Percentiles rank a stretch among this genome's conserved stretches.
These are phyloP conservation scores for Picathartes gymnocephalus DNA, from an alignment of 2,113 vertebrate genomes.

Conservation along the genomic window DNA sequence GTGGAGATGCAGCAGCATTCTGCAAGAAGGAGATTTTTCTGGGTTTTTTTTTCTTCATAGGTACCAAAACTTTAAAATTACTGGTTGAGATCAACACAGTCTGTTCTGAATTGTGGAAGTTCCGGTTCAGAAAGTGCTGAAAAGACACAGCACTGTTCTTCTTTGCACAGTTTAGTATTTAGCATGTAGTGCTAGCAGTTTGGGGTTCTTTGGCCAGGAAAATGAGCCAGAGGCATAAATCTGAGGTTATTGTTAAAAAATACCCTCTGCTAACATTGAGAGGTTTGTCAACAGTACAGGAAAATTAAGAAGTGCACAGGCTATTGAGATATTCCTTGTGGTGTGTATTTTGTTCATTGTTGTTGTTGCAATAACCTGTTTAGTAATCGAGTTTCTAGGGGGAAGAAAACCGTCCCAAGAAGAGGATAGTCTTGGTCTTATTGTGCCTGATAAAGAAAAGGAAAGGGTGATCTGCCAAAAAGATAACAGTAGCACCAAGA, in stretches of 20 bases:
- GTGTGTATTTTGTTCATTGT: not conserved
- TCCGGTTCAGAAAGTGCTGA: not conserved
- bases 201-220: not conserved
- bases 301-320: not conserved
- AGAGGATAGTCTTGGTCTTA: slow-evolving; percentile 74
- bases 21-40: not conserved
- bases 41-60: not conserved
- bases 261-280: not conserved
- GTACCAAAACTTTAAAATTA: not conserved
- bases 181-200: not conserved
- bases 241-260: not conserved
- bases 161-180: not conserved
- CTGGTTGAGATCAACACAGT: not conserved
- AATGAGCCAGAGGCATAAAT: not conserved
- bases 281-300: not conserved
- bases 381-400: slow-evolving; percentile 57
- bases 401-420: slow-evolving; percentile 79
- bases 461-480: slow-evolving; percentile 89
- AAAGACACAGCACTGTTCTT: not conserved
- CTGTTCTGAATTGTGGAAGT: not conserved
- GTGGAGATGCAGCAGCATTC: not conserved
- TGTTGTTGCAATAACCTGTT: not conserved
- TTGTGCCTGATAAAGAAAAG: slow-evolving; percentile 87
- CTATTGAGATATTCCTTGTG: not conserved
- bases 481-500: slow-evolving; percentile 43